phyloP scores from a whole-genome alignment of 1,140 invertebrate species.

The Platorchestia sp. region DNA sequence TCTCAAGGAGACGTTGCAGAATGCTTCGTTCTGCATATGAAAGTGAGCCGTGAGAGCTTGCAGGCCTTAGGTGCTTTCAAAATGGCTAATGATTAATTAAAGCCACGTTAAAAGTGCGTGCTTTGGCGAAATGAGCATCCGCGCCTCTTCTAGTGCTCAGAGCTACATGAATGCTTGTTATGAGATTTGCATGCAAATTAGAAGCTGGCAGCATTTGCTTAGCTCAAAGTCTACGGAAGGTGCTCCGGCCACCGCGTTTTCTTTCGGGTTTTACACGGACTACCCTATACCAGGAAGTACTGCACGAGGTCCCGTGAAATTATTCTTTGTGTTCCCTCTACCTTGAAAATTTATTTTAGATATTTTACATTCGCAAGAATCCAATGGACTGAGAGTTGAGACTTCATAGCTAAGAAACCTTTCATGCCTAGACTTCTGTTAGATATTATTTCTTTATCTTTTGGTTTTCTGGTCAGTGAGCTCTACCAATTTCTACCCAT shows the following conservation, averaged over 20 bases:
- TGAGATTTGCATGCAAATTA: slow-evolving; percentile 9
- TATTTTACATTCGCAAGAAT: no score
- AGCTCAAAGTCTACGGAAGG: neutral
- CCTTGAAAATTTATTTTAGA: no score
- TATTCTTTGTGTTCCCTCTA: no score
- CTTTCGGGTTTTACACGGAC: neutral
- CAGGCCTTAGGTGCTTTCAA: neutral
- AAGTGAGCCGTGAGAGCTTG: neutral
- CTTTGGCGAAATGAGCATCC: neutral
- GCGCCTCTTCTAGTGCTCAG: neutral
- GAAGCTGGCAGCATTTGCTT: neutral
- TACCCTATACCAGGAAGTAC: neutral
- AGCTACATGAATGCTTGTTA: neutral
- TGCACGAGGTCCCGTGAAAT: neutral
- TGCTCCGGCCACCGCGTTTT: neutral
- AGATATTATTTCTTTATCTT: no score
- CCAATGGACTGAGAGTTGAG: no score
- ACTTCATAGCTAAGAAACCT: no score
- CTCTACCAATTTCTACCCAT: no score
- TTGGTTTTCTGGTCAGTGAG: no score
- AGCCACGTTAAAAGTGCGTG: neutral
- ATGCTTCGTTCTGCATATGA: neutral
- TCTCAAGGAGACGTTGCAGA: neutral
- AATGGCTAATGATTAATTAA: slow-evolving; percentile 3
- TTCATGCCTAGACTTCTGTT: no score